Evolutionary conservation across 2,888 invertebrate species (phyloP).

Genomic region (Stenodema calcarata): DNA sequence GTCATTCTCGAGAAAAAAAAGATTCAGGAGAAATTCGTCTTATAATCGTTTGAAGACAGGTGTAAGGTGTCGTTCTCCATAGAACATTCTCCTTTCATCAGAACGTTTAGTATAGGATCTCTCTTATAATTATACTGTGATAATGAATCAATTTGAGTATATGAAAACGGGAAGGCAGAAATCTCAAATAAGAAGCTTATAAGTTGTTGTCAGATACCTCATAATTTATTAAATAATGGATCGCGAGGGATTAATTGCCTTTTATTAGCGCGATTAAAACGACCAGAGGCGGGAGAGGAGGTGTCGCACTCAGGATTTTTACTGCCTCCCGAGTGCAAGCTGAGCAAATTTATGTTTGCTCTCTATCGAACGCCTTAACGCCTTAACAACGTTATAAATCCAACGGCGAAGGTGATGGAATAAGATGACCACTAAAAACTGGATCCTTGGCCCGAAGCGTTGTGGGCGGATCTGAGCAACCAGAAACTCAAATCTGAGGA

Average conservation of each 20-base stretch:
- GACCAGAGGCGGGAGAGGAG: not conserved
- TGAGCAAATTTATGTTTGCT: not conserved
- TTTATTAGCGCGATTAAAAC: not conserved
- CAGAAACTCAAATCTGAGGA: not conserved
- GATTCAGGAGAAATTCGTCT: no score
- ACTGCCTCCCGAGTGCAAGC: not conserved
- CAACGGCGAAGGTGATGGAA: slow-evolving; percentile 21
- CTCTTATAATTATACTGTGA: no score
- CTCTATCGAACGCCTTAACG: not conserved
- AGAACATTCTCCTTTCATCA: no score
- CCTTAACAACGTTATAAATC: slow-evolving; percentile 31
- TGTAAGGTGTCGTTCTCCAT: no score
- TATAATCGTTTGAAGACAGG: no score
- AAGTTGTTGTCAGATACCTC: no score
- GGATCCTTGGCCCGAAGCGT: not conserved
- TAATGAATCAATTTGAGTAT: no score
- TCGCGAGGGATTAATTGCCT: not conserved
- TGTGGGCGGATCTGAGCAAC: not conserved
- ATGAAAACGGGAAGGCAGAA: no score
- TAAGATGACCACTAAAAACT: slow-evolving; percentile 23
- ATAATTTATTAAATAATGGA: not conserved
- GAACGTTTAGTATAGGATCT: no score
- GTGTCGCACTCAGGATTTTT: not conserved
- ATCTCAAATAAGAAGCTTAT: no score
- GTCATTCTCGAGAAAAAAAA: no score